Evolutionary conservation across 2,888 invertebrate genomes (phyloP).

Genomic region (Drosophila pseudotalamancana): DNA sequence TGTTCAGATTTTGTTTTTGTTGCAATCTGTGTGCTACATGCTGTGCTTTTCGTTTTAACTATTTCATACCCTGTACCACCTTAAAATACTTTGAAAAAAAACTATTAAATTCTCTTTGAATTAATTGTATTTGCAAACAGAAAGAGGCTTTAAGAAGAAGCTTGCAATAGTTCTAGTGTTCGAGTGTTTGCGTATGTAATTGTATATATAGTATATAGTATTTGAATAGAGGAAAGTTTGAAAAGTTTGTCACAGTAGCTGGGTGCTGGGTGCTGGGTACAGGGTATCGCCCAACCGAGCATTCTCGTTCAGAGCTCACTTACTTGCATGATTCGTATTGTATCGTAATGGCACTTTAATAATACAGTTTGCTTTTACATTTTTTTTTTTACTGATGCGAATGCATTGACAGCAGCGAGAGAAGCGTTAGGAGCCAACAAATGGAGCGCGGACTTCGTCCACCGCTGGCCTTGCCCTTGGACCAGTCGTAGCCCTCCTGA

Average conservation of each 20-base stretch:
- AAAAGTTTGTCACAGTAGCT: too few relatives aligned
- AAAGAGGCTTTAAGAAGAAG: too few relatives aligned
- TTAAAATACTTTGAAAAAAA: too few relatives aligned
- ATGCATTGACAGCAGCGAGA: slow-evolving; percentile 31
- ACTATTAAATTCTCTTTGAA: too few relatives aligned
- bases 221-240: too few relatives aligned
- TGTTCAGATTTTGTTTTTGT: slow-evolving; percentile 4
- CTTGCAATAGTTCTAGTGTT: too few relatives aligned
- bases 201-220: neutral
- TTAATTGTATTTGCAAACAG: too few relatives aligned
- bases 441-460: neutral
- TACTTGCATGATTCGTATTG: slow-evolving; percentile 1
- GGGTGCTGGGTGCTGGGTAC: neutral
- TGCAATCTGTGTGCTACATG: slow-evolving; percentile 1
- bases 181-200: neutral
- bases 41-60: slow-evolving; percentile 4
- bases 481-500: slow-evolving; percentile 83
- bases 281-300: neutral
- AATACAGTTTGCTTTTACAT: slow-evolving; percentile 37
- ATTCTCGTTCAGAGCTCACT: neutral
- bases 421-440: slow-evolving; percentile 37
- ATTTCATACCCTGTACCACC: neutral
- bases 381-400: slow-evolving; percentile 40
- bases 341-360: slow-evolving; percentile 69
- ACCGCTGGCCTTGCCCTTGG: slow-evolving; percentile 75